phyloP scores from a whole-genome alignment of 2,797 vertebrate species.

The Chrosomus eos region DNA sequence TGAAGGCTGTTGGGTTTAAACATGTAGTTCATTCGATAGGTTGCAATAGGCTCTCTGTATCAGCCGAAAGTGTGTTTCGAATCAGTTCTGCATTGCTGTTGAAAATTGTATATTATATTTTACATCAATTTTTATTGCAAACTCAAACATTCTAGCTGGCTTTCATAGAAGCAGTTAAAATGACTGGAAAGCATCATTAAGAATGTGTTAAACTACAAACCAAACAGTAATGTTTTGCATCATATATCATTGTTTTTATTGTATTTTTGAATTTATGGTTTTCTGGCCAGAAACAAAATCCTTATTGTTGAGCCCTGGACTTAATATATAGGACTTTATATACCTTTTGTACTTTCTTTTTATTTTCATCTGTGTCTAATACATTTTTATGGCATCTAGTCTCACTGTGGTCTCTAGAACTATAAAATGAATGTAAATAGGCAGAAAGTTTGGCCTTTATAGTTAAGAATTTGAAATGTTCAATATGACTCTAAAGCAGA shows the following conservation, averaged over 20 bases:
- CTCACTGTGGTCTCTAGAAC: slow-evolving; percentile 7
- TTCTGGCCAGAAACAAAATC: not conserved
- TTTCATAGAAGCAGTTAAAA: not conserved
- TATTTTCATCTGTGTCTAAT: slow-evolving; percentile 19
- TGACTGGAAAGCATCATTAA: slow-evolving; percentile 1
- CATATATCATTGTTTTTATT: not conserved
- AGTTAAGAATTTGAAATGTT: not conserved
- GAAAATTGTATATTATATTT: not conserved
- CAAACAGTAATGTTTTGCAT: not conserved
- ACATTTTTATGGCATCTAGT: not conserved
- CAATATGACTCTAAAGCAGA: not conserved
- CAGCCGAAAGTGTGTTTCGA: not conserved
- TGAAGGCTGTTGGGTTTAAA: not conserved
- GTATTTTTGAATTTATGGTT: slow-evolving; percentile 6
- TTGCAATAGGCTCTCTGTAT: not conserved
- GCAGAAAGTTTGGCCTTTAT: not conserved
- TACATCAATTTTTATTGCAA: not conserved
- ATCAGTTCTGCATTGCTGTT: not conserved
- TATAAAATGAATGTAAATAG: slow-evolving; percentile 6
- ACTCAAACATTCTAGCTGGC: not conserved
- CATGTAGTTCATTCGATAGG: not conserved
- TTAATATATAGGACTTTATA: not conserved
- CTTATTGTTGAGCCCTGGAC: not conserved
- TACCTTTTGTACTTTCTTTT: not conserved
- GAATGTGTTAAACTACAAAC: slow-evolving; percentile 4